Conservation (phyloP, 2,888 invertebrate genomes). For the Cataglyphis altisquamis region DNA sequence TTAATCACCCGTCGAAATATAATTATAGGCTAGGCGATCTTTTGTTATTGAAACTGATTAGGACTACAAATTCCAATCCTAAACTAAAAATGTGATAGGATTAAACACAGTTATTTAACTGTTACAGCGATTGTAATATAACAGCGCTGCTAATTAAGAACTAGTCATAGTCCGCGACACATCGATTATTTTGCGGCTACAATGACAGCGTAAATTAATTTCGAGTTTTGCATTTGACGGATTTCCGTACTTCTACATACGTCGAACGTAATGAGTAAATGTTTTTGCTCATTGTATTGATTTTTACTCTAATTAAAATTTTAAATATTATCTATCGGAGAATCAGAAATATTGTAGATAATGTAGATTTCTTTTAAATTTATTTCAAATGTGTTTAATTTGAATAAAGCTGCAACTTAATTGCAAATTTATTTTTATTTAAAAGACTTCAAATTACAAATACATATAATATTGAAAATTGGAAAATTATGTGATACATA, state of each 20-base stretch:
- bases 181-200: neutral
- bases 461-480: neutral
- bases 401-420: neutral
- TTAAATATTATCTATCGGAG: neutral
- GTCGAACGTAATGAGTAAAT: neutral
- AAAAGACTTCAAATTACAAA: neutral
- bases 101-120: conserved; percentile 18
- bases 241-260: conserved; percentile 2
- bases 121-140: conserved; percentile 2
- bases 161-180: neutral
- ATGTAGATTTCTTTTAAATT: neutral
- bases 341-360: neutral
- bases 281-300: neutral
- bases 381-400: neutral
- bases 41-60: neutral
- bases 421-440: neutral
- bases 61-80: neutral
- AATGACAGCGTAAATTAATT: conserved; percentile 29
- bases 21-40: neutral
- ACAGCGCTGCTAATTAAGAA: conserved; percentile 19
- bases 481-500: neutral
- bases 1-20: neutral
- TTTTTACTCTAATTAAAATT: neutral
- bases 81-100: neutral
- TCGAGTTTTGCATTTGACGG: neutral